These are phyloP conservation scores for Microplitis manilae DNA, from an alignment of 2,888 invertebrate genomes.

Conservation along the genomic window DNA sequence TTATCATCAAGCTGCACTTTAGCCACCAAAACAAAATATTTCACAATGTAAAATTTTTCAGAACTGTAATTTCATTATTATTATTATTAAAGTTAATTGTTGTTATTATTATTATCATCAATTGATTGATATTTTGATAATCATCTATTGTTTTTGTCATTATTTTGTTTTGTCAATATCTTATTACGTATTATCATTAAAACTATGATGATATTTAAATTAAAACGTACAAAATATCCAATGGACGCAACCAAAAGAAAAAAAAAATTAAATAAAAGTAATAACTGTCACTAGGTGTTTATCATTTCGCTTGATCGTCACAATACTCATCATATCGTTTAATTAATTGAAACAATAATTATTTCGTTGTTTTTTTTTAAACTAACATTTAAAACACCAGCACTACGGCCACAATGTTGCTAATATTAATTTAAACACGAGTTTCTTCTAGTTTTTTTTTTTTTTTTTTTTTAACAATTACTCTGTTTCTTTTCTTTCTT, in stretches of 20 bases:
- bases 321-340: not conserved
- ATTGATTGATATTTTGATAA: not conserved
- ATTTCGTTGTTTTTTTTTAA: constrained; percentile 13
- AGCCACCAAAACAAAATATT: constrained; percentile 36
- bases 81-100: not conserved
- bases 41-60: not conserved
- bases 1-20: constrained; percentile 43
- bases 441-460: constrained; percentile 33
- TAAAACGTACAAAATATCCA: not conserved
- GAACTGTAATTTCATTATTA: not conserved
- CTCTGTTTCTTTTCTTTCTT: constrained; percentile 17
- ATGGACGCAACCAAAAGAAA: constrained; percentile 11
- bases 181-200: not conserved
- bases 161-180: not conserved
- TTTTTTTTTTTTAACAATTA: constrained; percentile 32
- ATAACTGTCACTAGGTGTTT: not conserved
- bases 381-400: constrained; percentile 29
- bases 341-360: constrained; percentile 4
- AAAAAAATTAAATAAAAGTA: not conserved
- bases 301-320: not conserved
- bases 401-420: constrained; percentile 27
- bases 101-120: not conserved
- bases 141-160: not conserved
- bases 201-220: not conserved
- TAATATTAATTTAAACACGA: constrained; percentile 28